Conservation (phyloP, 2,888 invertebrate genomes). For the Ormyrus thymus region DNA sequence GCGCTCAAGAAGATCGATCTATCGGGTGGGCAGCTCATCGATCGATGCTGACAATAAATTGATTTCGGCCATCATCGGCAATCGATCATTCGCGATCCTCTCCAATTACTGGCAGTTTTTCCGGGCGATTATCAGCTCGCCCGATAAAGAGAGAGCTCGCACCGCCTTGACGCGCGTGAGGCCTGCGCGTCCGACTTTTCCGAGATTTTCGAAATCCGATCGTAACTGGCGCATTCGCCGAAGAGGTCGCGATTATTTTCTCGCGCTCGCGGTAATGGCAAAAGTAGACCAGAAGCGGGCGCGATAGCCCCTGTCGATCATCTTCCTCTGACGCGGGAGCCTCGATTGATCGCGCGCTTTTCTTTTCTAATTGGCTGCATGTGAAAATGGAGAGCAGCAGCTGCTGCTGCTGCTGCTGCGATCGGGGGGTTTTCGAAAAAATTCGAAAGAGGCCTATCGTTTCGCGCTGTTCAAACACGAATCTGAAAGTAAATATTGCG, state of each 20-base stretch:
- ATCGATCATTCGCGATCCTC: constrained; percentile 37
- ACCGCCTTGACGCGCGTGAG: not conserved
- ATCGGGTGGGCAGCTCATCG: constrained; percentile 13
- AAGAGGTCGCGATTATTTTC: constrained; percentile 3
- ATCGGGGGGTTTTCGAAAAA: too few species aligned
- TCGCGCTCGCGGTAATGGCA: too few species aligned
- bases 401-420: not conserved
- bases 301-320: constrained; percentile 48
- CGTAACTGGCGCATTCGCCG: constrained; percentile 31
- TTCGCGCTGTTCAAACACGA: too few species aligned
- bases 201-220: constrained; percentile 38
- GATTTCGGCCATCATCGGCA: constrained; percentile 34
- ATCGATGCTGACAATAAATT: constrained; percentile 42
- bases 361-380: not conserved
- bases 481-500: too few species aligned
- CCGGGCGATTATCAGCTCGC: not conserved
- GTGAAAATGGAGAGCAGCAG: constrained; percentile 7
- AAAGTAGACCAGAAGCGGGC: constrained; percentile 29
- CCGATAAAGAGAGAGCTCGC: not conserved
- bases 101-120: constrained; percentile 36
- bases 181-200: constrained; percentile 19
- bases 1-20: constrained; percentile 31
- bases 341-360: not conserved
- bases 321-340: not conserved
- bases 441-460: too few species aligned